phyloP scores from a whole-genome alignment of 1,140 invertebrate species.

The Aphelenchoides avenae region DNA sequence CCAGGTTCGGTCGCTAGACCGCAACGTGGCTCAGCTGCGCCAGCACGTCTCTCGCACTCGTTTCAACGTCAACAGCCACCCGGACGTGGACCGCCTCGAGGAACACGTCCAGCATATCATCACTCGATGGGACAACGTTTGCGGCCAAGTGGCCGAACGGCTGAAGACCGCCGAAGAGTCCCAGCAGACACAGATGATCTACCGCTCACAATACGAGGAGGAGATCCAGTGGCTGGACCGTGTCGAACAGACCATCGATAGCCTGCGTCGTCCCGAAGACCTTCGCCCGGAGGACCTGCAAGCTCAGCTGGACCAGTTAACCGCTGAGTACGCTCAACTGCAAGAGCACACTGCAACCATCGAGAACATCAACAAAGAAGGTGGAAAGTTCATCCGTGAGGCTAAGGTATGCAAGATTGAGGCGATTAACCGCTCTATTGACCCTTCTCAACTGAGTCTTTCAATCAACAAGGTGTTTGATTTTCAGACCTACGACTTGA shows the following conservation, averaged over 20 bases:
- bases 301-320: slow-evolving; percentile 52
- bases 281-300: slow-evolving; percentile 56
- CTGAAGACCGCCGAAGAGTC: slow-evolving; percentile 50
- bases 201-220: slow-evolving; percentile 55
- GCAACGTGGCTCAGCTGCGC: slow-evolving; percentile 78
- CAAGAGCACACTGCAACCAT: slow-evolving; percentile 84
- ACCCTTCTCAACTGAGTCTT: neutral
- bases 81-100: slow-evolving; percentile 85
- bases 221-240: slow-evolving; percentile 63
- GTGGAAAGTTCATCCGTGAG: slow-evolving; percentile 89
- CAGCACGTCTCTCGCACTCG: slow-evolving; percentile 79
- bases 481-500: slow-evolving; percentile 77
- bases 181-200: slow-evolving; percentile 59
- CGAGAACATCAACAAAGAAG: slow-evolving; percentile 87
- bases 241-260: slow-evolving; percentile 68
- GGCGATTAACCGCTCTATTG: neutral
- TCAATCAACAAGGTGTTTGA: no score
- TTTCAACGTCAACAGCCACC: slow-evolving; percentile 66
- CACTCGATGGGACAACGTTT: slow-evolving; percentile 82
- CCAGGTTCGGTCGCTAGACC: slow-evolving; percentile 69
- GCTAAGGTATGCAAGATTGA: slow-evolving; percentile 76
- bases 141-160: slow-evolving; percentile 80
- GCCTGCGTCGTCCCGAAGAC: slow-evolving; percentile 56
- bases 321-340: slow-evolving; percentile 77
- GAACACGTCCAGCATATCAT: slow-evolving; percentile 82